Conservation (phyloP, 2,113 vertebrate genomes). For the Paramisgurnus dabryanus region DNA sequence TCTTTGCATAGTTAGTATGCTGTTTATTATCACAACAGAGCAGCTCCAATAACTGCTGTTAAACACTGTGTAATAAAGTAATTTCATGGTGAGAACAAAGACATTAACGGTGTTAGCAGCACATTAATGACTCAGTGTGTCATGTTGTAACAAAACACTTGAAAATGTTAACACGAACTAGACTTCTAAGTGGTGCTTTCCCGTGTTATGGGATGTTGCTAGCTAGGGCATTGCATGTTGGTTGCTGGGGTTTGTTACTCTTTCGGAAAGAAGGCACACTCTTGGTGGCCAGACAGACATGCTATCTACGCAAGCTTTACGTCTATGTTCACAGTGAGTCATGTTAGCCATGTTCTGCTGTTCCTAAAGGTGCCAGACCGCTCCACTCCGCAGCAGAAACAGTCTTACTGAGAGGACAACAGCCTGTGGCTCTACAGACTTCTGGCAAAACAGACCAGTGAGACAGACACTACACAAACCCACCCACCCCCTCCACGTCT, state of each 20-base stretch:
- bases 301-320: neutral
- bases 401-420: conserved; percentile 29
- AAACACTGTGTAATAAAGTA: conserved; percentile 17
- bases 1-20: conserved; percentile 14
- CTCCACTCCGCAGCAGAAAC: neutral
- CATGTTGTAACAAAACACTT: neutral
- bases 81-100: conserved; percentile 26
- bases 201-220: too few species aligned
- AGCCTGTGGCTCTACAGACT: conserved; percentile 30
- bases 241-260: too few species aligned
- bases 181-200: too few species aligned
- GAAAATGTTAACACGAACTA: neutral
- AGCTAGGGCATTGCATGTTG: too few species aligned
- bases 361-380: conserved; percentile 38
- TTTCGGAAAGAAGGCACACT: neutral
- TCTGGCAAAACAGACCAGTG: conserved; percentile 27
- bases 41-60: conserved; percentile 11
- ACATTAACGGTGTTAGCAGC: conserved; percentile 11
- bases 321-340: neutral
- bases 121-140: neutral
- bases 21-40: conserved; percentile 18
- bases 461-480: conserved; percentile 18
- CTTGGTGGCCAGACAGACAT: neutral
- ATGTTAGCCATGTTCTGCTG: conserved; percentile 13
- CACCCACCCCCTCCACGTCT: conserved; percentile 15